Base-by-base conservation (phyloP, 2,113 vertebrate genomes). In the Callionymus lyra region DNA sequence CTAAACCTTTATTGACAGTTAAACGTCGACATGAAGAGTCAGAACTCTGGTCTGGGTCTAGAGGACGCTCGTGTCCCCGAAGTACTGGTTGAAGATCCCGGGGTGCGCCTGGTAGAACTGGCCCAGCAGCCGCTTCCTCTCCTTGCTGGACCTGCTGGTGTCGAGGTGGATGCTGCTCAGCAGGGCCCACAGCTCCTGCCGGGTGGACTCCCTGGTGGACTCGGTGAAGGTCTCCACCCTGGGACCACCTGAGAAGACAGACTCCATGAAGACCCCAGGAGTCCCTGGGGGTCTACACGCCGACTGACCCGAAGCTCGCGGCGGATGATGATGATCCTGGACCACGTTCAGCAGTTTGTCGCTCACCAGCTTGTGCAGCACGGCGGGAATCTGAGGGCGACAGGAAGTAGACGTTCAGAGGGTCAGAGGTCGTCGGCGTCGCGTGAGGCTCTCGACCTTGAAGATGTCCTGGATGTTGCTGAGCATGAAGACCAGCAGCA, bases 301-400 rank as follows among this genome's bases (percentile, higher is more conserved):
- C 3, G n/a, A 52, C 41, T 65, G 84, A 91, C 90, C 88, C 32
- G 83, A 59, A 50, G 84, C 72, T 48, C 81, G 83, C 1, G 84
- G 82, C 56, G 91, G 89, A 45, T 58, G 81, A 42, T 91, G 89
- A 45, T 58, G 81, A 42, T 80, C 88, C n/a, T 82, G 85, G 31
- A 85, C 77, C 31, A 96, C 75, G 50, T 76, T 70, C 56, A 82
- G 56, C 68, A 97, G 82, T 44, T 91, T 94, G 40, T 92, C 79
- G 68, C 93, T 98, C 71, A 97, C 92, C 73, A 85, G 85, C 81
- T 94, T 95, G 83, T 95, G 91, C 58, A 98, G 70, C 1, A 82
- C 77, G 14, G 85, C 92, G 17, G 93, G 91, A 62, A 94, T 88
- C 93, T 97, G 67, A 35, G 33, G 14, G 21, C n/a, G 60, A 2